A percentile compares a stretch with the other conserved stretches of the same genome.
Conservation (phyloP, 2,888 invertebrate genomes). For the Drosophila demipolita region DNA sequence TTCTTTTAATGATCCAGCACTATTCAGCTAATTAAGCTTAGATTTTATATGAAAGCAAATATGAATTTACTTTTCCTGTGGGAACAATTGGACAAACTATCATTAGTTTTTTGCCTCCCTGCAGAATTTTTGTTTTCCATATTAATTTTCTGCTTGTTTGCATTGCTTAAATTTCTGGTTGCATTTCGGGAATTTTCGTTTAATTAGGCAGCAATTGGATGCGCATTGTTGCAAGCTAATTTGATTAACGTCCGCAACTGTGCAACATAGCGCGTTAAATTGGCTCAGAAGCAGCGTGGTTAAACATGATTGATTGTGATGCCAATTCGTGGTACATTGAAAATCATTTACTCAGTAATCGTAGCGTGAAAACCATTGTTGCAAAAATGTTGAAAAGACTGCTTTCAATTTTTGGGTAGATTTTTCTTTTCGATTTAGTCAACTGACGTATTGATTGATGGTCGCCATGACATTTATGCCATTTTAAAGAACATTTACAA, state of each 20-base stretch:
- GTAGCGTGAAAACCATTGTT: conserved; percentile 19
- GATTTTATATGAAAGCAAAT: conserved; percentile 15
- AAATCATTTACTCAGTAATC: conserved; percentile 45
- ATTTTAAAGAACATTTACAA: conserved; percentile 1
- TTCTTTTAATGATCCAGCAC: neutral
- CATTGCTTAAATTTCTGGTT: conserved; percentile 13
- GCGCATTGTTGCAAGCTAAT: conserved; percentile 41
- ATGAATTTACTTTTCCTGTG: conserved; percentile 19
- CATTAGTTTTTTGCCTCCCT: conserved; percentile 9
- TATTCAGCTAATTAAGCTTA: neutral
- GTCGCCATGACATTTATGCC: conserved; percentile 27
- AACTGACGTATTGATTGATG: conserved; percentile 29
- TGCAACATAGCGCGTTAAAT: conserved; percentile 34
- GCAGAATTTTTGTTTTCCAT: conserved; percentile 22
- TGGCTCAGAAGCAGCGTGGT: conserved; percentile 12
- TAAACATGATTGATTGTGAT: conserved; percentile 31
- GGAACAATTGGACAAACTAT: conserved; percentile 34
- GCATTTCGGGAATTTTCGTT: conserved; percentile 42
- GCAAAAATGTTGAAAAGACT: neutral
- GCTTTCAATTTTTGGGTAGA: neutral
- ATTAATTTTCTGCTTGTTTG: conserved; percentile 4
- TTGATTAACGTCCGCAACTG: conserved; percentile 48
- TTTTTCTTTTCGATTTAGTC: neutral
- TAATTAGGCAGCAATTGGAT: conserved; percentile 58
- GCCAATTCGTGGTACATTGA: conserved; percentile 35